Evolutionary conservation across 92 coral and sea anemone genomes (phyloP).

Genomic region (Metridium senile): DNA sequence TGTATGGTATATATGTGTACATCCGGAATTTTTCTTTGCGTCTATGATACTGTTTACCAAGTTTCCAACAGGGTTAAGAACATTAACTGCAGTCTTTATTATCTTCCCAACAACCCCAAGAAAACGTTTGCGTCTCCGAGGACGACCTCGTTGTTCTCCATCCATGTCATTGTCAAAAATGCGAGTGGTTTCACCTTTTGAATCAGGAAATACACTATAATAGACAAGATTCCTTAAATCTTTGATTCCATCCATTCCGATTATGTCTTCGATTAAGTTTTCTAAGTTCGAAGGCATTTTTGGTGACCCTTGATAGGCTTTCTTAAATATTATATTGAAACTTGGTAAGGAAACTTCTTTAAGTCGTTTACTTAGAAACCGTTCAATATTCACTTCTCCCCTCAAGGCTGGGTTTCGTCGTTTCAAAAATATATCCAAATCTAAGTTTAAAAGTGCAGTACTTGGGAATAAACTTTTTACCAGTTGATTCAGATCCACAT

Average conservation of each 20-base stretch:
- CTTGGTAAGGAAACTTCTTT: slow-evolving; percentile 6
- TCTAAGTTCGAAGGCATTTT: neutral
- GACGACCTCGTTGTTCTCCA: neutral
- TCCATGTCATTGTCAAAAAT: neutral
- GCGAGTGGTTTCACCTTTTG: neutral
- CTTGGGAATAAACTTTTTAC: slow-evolving; percentile 10
- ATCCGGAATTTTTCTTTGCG: neutral
- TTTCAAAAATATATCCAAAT: slow-evolving; percentile 22
- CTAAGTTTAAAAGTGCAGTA: slow-evolving; percentile 1
- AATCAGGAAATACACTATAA: neutral
- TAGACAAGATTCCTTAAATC: neutral
- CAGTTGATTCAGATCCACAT: slow-evolving; percentile 8
- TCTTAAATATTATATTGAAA: neutral
- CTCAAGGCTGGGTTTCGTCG: slow-evolving; percentile 27
- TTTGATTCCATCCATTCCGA: slow-evolving; percentile 7
- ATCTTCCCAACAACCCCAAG: neutral
- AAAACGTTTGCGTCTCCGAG: neutral
- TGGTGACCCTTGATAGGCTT: neutral
- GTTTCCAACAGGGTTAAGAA: neutral
- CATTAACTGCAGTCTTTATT: neutral
- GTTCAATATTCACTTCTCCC: slow-evolving; percentile 13
- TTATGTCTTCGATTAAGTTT: neutral
- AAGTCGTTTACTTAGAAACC: neutral
- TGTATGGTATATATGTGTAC: neutral
- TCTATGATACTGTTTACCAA: neutral